These are phyloP conservation scores for Myotis lucifugus DNA, from an alignment of 2,113 vertebrate genomes.

Conservation along the genomic window DNA sequence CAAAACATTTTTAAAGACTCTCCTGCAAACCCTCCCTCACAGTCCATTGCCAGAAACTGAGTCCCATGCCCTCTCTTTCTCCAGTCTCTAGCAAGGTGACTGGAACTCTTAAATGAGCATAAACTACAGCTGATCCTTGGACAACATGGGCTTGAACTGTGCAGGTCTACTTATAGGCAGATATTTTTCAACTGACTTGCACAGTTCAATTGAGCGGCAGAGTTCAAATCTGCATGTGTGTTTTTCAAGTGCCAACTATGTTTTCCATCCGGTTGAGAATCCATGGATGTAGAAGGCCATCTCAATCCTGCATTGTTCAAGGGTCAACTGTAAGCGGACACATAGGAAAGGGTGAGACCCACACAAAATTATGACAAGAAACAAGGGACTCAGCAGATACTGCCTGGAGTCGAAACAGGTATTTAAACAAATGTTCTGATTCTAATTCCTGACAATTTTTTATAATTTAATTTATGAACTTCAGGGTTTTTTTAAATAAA, in stretches of 20 bases:
- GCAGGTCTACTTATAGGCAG: neutral
- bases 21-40: neutral
- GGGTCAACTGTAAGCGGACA: neutral
- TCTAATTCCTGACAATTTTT: neutral
- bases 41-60: neutral
- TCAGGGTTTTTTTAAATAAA: neutral
- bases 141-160: neutral
- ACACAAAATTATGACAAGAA: neutral
- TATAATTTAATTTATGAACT: constrained; percentile 6
- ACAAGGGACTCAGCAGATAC: neutral
- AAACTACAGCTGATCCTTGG: neutral
- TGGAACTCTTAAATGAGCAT: neutral
- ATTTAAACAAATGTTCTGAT: neutral
- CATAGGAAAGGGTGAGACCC: neutral
- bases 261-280: neutral
- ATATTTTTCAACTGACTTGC: neutral
- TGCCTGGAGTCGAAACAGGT: neutral
- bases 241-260: neutral
- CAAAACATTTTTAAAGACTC: neutral
- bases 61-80: neutral
- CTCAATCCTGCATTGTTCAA: neutral
- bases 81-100: neutral
- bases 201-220: neutral
- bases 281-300: neutral
- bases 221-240: neutral